Evolutionary conservation across 2,113 vertebrate genomes (phyloP).

Genomic region (Coturnix japonica): DNA sequence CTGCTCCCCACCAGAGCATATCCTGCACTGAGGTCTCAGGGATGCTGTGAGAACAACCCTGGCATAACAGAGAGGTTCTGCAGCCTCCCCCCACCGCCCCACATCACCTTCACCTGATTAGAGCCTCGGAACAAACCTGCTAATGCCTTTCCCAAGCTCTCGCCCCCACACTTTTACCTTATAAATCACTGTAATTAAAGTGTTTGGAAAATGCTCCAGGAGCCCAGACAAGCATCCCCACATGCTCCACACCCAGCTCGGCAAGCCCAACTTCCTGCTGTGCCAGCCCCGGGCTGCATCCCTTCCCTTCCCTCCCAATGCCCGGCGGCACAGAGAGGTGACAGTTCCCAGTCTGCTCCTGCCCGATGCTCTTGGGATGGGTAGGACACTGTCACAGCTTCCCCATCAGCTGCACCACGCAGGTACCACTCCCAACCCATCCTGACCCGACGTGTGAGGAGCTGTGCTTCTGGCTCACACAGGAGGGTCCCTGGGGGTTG

Average conservation of each 20-base stretch:
- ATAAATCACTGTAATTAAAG: constrained; percentile 72
- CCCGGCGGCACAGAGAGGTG: not conserved
- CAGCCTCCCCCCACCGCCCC: not conserved
- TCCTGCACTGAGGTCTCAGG: rapidly evolving
- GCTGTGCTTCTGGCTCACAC: not conserved
- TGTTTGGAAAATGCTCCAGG: constrained; percentile 62
- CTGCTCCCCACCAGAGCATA: not conserved
- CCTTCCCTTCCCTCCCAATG: constrained; percentile 27
- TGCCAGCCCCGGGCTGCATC: constrained; percentile 46
- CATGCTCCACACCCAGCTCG: constrained; percentile 61
- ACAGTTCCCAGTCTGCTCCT: constrained; percentile 37
- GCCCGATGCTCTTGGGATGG: not conserved
- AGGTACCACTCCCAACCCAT: not conserved
- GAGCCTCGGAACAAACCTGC: constrained; percentile 56
- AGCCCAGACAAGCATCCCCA: constrained; percentile 67
- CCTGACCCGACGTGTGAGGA: not conserved
- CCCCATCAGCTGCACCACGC: not conserved
- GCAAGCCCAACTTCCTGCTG: constrained; percentile 59
- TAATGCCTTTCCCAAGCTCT: constrained; percentile 65
- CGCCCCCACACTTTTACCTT: constrained; percentile 64
- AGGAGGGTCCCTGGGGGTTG: not conserved
- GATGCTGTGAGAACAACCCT: not conserved
- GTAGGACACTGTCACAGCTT: not conserved
- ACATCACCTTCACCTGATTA: constrained; percentile 36
- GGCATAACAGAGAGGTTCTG: constrained; percentile 1